Base-by-base conservation (phyloP, 2,888 invertebrate genomes). In the Drosophila barbarae region DNA sequence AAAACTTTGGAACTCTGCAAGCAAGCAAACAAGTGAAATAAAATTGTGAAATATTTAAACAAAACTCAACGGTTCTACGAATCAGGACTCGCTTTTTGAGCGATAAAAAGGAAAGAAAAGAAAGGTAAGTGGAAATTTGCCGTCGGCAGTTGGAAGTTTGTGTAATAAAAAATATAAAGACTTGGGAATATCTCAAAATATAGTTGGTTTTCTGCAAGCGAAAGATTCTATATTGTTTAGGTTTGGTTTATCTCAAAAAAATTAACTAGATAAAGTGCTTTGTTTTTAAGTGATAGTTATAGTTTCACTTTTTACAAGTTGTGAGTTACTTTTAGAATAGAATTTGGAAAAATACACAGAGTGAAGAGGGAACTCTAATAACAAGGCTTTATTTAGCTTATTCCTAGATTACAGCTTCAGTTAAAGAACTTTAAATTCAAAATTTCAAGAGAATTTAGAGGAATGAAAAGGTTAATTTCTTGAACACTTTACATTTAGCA, bases 121-220 rank as follows among this genome's bases (percentile, higher is more conserved):
- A 30, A 47, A 47, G 46, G 46, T 47, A 47, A 5, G 46, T 47
- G 2, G 5, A 15, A 28, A 46, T 46, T 46, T 47, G 46, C 46
- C 46, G 46, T 32, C 46, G 46, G 46, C 32, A 47, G 21, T 13
- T 13, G 3, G 10, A 30, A 46, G 4, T 18, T 12, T 13, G 44
- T 30, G 12, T n/a, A 15, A 15, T 1, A 18, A 6, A 15, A 4
- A 30, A 30, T 18, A 1, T 0, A 0, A 8, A 32, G 46, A 30
- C 5, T 30, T 12, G 7, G 28, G 12, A 44, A 12, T 12, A 30
- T 30, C 10, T 28, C 7, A 18, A 13, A 18, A 30, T 4, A 13
- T 8, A 46, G 12, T 7, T 18, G 15, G 13, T 8, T 26, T 42
- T 26, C 26, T n/a, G n/a, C 8, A 9, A 23, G 9, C 6, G 7